These are phyloP conservation scores for Anolis carolinensis DNA, from an alignment of 2,113 vertebrate species.

Conservation along the genomic window DNA sequence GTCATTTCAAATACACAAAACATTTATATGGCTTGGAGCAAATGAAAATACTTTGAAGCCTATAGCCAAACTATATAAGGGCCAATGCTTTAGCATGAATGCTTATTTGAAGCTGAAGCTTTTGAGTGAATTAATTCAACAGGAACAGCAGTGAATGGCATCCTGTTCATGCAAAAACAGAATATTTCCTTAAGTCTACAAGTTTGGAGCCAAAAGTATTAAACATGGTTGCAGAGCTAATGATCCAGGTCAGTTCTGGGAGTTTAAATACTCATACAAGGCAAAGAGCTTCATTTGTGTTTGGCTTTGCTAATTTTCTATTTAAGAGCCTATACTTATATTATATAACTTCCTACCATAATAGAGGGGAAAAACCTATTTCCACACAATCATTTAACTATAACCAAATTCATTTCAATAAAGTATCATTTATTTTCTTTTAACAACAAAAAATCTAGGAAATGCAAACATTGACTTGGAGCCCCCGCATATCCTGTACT, in stretches of 20 bases:
- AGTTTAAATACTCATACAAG: background rate
- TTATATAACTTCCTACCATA: background rate
- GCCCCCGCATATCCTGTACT: constrained; percentile 21
- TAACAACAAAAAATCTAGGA: constrained; percentile 13
- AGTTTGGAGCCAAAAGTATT: constrained; percentile 24
- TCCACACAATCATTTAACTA: background rate
- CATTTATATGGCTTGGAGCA: background rate
- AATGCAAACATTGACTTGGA: constrained; percentile 27
- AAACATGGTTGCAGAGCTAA: constrained; percentile 15
- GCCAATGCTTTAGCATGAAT: background rate
- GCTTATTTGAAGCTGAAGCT: constrained; percentile 9
- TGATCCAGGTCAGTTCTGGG: constrained; percentile 4
- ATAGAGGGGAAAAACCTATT: constrained; percentile 2
- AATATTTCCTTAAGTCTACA: constrained; percentile 28
- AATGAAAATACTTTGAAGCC: background rate
- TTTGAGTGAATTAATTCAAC: constrained; percentile 24
- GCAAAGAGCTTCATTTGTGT: background rate
- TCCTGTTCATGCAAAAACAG: constrained; percentile 28
- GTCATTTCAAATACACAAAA: background rate
- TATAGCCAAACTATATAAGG: background rate
- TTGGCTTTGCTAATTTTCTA: constrained; percentile 23
- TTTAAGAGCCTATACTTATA: background rate
- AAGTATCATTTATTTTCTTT: constrained; percentile 14
- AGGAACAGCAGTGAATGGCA: constrained; percentile 3
- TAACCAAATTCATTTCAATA: background rate